phyloP scores from a whole-genome alignment of 2,888 invertebrate genomes.

The Catotricha subobsoleta region DNA sequence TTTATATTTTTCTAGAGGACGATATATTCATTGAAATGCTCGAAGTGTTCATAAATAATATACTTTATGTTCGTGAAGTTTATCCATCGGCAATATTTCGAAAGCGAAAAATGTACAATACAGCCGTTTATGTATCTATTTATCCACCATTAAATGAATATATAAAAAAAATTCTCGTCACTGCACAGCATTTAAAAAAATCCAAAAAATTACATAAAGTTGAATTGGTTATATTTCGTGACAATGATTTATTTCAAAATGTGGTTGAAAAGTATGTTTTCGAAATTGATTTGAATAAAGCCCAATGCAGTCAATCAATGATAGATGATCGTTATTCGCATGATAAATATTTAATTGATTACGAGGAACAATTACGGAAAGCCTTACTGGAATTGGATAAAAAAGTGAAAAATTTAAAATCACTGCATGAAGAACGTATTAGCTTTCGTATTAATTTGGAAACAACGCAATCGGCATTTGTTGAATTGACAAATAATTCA shows the following conservation, averaged over 20 bases:
- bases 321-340: not conserved
- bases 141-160: slow-evolving; percentile 24
- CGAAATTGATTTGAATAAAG: not conserved
- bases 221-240: slow-evolving; percentile 15
- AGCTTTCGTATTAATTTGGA: slow-evolving; percentile 22
- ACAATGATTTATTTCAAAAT: slow-evolving; percentile 6
- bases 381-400: slow-evolving; percentile 20
- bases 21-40: slow-evolving; percentile 23
- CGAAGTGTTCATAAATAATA: slow-evolving; percentile 23
- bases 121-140: slow-evolving; percentile 20
- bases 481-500: slow-evolving; percentile 19
- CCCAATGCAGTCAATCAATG: not conserved
- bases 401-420: slow-evolving; percentile 19
- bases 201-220: slow-evolving; percentile 16
- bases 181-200: slow-evolving; percentile 17
- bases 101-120: slow-evolving; percentile 22
- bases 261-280: not conserved
- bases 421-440: slow-evolving; percentile 15
- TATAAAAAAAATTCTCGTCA: slow-evolving; percentile 17
- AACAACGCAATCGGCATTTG: slow-evolving; percentile 21
- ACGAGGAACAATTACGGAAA: slow-evolving; percentile 22
- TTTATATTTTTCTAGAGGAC: no score
- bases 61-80: slow-evolving; percentile 21
- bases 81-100: slow-evolving; percentile 25
- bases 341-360: slow-evolving; percentile 21